Percentiles rank a stretch among this genome's conserved stretches.
Evolutionary conservation across 2,888 invertebrate species (phyloP).

Genomic region (Sphecodes monilicornis): DNA sequence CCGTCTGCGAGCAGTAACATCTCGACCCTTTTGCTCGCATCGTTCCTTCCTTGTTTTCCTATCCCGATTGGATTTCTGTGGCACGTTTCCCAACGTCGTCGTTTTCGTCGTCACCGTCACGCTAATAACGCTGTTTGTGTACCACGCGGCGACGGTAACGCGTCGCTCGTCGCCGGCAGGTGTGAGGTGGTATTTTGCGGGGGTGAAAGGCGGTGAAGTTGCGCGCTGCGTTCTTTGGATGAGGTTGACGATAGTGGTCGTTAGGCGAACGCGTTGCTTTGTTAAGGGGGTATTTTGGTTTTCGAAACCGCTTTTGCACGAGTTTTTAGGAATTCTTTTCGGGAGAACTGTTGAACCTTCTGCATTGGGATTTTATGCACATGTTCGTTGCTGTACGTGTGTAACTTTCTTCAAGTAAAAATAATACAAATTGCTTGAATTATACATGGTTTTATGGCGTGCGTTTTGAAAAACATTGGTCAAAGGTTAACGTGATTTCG

Average conservation of each 20-base stretch:
- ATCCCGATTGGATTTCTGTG: conserved; percentile 56
- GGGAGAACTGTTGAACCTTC: not conserved
- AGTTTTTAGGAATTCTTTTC: not conserved
- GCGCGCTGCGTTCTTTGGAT: not conserved
- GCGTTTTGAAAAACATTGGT: too few relatives aligned
- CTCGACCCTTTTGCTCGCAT: conserved; percentile 49
- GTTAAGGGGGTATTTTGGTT: not conserved
- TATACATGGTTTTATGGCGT: not conserved
- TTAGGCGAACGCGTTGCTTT: not conserved
- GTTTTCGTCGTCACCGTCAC: conserved; percentile 12
- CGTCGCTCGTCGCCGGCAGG: conserved; percentile 11
- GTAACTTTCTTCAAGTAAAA: not conserved
- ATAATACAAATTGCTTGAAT: not conserved
- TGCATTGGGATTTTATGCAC: not conserved
- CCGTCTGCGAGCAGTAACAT: conserved; percentile 46
- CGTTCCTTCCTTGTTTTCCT: conserved; percentile 46
- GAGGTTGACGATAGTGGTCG: not conserved
- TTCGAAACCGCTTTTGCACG: not conserved
- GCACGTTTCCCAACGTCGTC: conserved; percentile 2
- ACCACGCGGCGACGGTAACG: not conserved
- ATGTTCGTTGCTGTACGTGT: not conserved
- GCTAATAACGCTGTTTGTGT: conserved; percentile 33
- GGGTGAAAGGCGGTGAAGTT: not conserved
- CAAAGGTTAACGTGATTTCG: too few relatives aligned
- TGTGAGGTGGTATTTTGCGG: not conserved